phyloP scores from a whole-genome alignment of 2,888 invertebrate species.

The Sphaerophoria taeniata region DNA sequence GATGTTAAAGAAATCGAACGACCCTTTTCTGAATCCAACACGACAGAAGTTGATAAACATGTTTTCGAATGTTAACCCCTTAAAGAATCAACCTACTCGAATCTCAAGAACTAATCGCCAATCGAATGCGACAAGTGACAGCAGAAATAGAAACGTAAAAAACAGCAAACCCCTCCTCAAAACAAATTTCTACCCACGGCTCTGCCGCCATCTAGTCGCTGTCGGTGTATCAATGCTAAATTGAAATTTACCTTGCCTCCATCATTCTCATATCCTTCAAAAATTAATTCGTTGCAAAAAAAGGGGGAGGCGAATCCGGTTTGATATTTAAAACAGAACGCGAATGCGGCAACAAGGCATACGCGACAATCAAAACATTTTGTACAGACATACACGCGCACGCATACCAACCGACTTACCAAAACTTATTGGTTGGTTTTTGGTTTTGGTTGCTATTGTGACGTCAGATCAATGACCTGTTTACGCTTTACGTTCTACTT shows the following conservation, averaged over 20 bases:
- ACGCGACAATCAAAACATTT: conserved; percentile 58
- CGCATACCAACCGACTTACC: too few species aligned
- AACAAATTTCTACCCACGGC: not conserved
- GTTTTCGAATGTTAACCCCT: too few species aligned
- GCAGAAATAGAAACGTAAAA: too few species aligned
- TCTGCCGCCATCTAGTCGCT: not conserved
- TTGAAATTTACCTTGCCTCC: not conserved
- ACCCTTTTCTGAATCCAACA: too few species aligned
- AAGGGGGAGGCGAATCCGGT: conserved; percentile 22
- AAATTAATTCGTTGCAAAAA: conserved; percentile 18
- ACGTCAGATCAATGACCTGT: conserved; percentile 74
- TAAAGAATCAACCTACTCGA: too few species aligned
- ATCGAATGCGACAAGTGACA: too few species aligned
- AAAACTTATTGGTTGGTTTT: too few species aligned
- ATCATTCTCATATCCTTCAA: conserved; percentile 19
- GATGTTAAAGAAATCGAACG: too few species aligned
- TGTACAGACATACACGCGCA: not conserved
- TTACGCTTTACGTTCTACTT: conserved; percentile 51
- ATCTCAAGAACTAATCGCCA: too few species aligned
- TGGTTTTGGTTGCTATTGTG: conserved; percentile 46
- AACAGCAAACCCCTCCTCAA: not conserved
- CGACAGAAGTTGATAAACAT: too few species aligned
- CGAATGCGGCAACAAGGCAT: conserved; percentile 46
- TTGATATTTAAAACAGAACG: conserved; percentile 63
- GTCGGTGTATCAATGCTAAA: too few species aligned